Base-by-base conservation (phyloP, 92 coral and sea anemone species). In the Chrysogorgia sp. region DNA sequence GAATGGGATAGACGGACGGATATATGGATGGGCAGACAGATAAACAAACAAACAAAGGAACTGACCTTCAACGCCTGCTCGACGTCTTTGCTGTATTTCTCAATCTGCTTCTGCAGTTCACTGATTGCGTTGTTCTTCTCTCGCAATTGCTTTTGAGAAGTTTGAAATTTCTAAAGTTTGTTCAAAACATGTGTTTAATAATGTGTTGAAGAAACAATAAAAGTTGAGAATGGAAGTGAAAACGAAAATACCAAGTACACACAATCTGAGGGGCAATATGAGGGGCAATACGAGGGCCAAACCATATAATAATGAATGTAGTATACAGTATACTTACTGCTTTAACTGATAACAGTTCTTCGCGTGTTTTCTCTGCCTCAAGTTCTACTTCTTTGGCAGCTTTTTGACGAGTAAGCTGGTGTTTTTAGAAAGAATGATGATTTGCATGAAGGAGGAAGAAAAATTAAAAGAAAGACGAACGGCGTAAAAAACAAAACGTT, bases 141-240 rank as follows among this genome's bases (percentile, higher is more conserved):
- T 55, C 90, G 90, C 37, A 92, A 76, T 77, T 92, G 97, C 65
- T 86, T 92, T 53, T 92, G 96, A 34, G 92, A 86, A 32, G 58
- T 82, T 21, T 90, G 97, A 15, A 87, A 92, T 83, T 89, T 92
- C 97, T 92, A 66, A 63, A 33, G 40, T 68, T 37, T 1, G 15
- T 50, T 0, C 48, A 26, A 30, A 31, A 69, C 2, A 47, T 28
- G 70, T 63, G 43, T 37, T 37, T 37, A 4, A 37, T 12, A 37
- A 37, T 37, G 43, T 37, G 28, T 20, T 32, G 31, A 80, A 50
- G 19, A 23, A 50, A 26, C 0, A 24, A 66, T 14, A 66, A 55
- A 24, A 5, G 86, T n/a, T n/a, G n/a, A n/a, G n/a, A n/a, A n/a
- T n/a, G 65, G 7, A 74, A 32, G n/a, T 55, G 79, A 35, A 33